phyloP scores from a whole-genome alignment of 2,888 invertebrate species.

The Orthosia cruda region DNA sequence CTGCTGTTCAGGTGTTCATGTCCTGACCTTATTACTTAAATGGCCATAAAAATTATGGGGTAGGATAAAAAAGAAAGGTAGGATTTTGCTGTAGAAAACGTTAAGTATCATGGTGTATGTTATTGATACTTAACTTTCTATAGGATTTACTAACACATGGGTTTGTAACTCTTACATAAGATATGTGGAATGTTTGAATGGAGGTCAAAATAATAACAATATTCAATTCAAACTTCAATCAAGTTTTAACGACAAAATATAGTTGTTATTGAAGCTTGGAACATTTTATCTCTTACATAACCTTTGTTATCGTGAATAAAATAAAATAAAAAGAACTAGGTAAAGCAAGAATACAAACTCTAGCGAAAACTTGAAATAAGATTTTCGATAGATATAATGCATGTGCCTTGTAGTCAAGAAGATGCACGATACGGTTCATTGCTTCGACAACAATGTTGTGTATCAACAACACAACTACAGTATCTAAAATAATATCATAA shows the following conservation, averaged over 20 bases:
- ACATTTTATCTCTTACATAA: slow-evolving; percentile 22
- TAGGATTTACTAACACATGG: background rate
- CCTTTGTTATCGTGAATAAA: slow-evolving; percentile 21
- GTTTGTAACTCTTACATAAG: background rate
- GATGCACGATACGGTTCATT: slow-evolving; percentile 50
- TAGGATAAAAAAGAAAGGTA: too few species aligned
- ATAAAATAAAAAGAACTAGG: slow-evolving; percentile 27
- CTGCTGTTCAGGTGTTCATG: background rate
- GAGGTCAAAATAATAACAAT: background rate
- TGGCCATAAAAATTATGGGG: background rate
- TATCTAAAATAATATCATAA: too few species aligned
- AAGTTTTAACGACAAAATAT: slow-evolving; percentile 15
- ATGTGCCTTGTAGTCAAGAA: slow-evolving; percentile 42
- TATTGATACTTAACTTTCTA: background rate
- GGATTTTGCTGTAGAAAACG: too few species aligned
- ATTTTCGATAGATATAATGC: slow-evolving; percentile 50
- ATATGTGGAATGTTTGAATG: too few species aligned
- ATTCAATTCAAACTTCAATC: background rate
- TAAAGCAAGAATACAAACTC: slow-evolving; percentile 24
- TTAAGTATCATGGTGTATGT: too few species aligned
- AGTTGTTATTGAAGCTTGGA: slow-evolving; percentile 17
- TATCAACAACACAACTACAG: slow-evolving; percentile 21
- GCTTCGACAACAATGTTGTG: slow-evolving; percentile 41
- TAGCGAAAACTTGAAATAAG: slow-evolving; percentile 50
- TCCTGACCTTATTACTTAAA: background rate